These are phyloP conservation scores for Siphlonurus alternatus DNA, from an alignment of 2,888 invertebrate genomes.

Conservation along the genomic window DNA sequence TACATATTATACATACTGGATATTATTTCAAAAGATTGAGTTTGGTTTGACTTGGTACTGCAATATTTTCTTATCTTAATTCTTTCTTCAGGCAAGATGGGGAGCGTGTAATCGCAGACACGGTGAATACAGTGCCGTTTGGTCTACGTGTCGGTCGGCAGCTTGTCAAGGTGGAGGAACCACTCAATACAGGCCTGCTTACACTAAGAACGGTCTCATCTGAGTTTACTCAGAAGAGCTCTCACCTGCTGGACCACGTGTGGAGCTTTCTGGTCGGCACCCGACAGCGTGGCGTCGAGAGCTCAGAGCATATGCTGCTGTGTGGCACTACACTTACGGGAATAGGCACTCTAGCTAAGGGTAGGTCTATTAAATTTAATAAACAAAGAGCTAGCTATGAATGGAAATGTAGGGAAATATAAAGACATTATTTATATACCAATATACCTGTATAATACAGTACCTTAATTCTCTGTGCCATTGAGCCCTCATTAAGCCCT, in stretches of 20 bases:
- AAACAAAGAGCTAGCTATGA: background rate
- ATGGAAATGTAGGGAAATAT: conserved; percentile 1
- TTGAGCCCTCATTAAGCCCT: too few relatives aligned
- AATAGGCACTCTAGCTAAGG: conserved; percentile 54
- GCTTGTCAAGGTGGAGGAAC: conserved; percentile 55
- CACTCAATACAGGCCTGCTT: conserved; percentile 50
- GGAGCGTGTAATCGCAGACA: conserved; percentile 58
- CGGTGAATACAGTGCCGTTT: conserved; percentile 66
- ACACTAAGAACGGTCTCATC: conserved; percentile 72
- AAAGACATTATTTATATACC: conserved; percentile 4
- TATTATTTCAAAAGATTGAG: background rate
- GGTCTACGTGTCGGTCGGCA: conserved; percentile 41
- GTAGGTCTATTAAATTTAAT: too few relatives aligned
- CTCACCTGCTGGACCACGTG: conserved; percentile 59
- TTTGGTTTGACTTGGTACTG: too few relatives aligned
- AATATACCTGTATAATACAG: background rate
- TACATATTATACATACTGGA: too few relatives aligned
- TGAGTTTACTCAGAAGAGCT: conserved; percentile 59
- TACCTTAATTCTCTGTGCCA: background rate
- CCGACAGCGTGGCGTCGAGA: conserved; percentile 65
- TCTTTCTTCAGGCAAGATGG: conserved; percentile 45
- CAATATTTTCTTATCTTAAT: too few relatives aligned
- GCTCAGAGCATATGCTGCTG: conserved; percentile 71
- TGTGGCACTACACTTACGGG: conserved; percentile 65
- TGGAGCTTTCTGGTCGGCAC: conserved; percentile 77